These are phyloP conservation scores for Steinernema khuongi DNA, from an alignment of 1,140 invertebrate species.

Conservation along the genomic window DNA sequence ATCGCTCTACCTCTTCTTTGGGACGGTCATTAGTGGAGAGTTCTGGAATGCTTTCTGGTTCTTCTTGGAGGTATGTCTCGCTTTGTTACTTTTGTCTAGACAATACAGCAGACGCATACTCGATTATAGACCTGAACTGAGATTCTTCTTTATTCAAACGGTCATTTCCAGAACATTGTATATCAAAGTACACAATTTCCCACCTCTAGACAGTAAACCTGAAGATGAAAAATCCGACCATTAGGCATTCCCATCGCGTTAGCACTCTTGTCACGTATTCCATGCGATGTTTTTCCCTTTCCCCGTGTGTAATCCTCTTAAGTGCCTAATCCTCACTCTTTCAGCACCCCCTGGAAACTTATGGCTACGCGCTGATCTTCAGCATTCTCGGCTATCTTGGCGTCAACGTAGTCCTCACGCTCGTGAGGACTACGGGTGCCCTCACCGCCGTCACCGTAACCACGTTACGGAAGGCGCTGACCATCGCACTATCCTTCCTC, in stretches of 20 bases:
- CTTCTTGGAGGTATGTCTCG: slow-evolving; percentile 69
- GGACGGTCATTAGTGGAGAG: slow-evolving; percentile 71
- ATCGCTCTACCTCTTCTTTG: slow-evolving; percentile 75
- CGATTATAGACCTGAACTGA: no score
- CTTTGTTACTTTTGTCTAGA: neutral
- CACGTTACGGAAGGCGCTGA: slow-evolving; percentile 75
- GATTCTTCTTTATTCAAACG: no score
- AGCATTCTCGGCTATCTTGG: slow-evolving; percentile 83
- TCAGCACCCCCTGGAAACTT: slow-evolving; percentile 70
- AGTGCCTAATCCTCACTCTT: slow-evolving; percentile 38
- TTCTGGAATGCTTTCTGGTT: slow-evolving; percentile 72
- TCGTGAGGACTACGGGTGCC: slow-evolving; percentile 79
- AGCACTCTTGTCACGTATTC: no score
- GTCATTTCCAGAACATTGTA: no score
- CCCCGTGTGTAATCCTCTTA: neutral
- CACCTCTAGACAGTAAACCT: no score
- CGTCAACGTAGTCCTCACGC: slow-evolving; percentile 79
- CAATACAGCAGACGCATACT: no score
- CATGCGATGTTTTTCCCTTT: no score
- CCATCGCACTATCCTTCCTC: slow-evolving; percentile 83
- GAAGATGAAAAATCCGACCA: no score
- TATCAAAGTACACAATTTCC: no score
- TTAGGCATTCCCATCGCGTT: no score
- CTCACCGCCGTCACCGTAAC: slow-evolving; percentile 79
- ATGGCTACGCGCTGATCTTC: slow-evolving; percentile 78